phyloP scores from a whole-genome alignment of 1,140 invertebrate genomes.

The Diploscapter pachys region DNA sequence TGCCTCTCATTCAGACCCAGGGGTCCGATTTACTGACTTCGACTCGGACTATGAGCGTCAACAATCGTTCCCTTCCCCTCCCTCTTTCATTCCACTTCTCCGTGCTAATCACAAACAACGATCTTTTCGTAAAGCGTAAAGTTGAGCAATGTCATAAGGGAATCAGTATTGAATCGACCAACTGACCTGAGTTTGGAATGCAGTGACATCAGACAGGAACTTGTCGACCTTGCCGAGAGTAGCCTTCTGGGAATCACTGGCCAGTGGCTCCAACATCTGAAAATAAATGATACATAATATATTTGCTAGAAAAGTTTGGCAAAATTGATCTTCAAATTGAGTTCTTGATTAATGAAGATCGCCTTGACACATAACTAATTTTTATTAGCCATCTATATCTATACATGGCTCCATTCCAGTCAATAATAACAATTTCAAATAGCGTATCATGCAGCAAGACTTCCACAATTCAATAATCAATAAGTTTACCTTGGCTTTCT shows the following conservation, averaged over 20 bases:
- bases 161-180: neutral
- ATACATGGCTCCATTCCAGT: too few relatives aligned
- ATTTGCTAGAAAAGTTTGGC: neutral
- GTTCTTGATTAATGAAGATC: too few relatives aligned
- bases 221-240: conserved; percentile 37
- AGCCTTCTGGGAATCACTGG: conserved; percentile 37
- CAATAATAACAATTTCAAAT: too few relatives aligned
- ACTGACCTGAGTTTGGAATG: conserved; percentile 34
- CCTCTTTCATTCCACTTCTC: neutral
- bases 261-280: conserved; percentile 25
- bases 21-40: too few relatives aligned
- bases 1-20: neutral
- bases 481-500: conserved; percentile 23
- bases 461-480: neutral
- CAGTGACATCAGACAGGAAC: conserved; percentile 27
- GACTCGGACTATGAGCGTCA: too few relatives aligned
- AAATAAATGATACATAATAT: neutral
- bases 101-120: neutral
- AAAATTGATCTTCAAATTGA: neutral
- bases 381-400: too few relatives aligned
- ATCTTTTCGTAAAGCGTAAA: neutral
- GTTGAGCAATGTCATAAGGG: neutral
- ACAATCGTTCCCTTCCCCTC: too few relatives aligned
- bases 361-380: too few relatives aligned
- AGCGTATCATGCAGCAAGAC: neutral